phyloP scores from a whole-genome alignment of 2,113 vertebrate species.

The Grammomys surdaster region DNA sequence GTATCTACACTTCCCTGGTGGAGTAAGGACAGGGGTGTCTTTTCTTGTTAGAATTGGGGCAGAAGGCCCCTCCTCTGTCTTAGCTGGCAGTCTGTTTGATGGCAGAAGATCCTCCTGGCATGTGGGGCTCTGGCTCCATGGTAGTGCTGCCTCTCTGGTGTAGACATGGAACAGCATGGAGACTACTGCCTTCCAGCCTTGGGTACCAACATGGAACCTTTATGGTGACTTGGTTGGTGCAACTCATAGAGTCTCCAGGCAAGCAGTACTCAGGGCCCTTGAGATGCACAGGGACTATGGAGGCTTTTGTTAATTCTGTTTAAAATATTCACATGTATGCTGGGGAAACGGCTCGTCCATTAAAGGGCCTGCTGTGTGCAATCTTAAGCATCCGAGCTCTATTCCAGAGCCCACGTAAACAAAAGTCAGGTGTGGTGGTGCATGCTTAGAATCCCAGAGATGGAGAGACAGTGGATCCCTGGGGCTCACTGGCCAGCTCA shows the following conservation, averaged over 20 bases:
- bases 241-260: background rate
- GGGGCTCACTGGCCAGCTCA: background rate
- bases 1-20: background rate
- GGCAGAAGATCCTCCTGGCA: fast-evolving
- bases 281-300: background rate
- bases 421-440: background rate
- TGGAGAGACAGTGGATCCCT: background rate
- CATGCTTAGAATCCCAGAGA: background rate
- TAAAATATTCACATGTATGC: background rate
- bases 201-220: fast-evolving
- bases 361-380: background rate
- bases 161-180: background rate
- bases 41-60: background rate
- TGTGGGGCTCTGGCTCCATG: background rate
- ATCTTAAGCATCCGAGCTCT: background rate
- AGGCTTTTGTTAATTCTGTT: background rate
- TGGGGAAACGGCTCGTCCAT: background rate
- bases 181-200: background rate
- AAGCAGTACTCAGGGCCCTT: fast-evolving
- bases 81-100: background rate
- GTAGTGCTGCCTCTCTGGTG: background rate
- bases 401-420: background rate
- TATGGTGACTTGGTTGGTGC: fast-evolving
- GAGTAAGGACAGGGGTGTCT: background rate
- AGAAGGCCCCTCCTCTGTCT: no score